A percentile compares a stretch with the other conserved stretches of the same genome.
These are phyloP conservation scores for Andrena trimmerana DNA, from an alignment of 2,888 invertebrate genomes.

Conservation along the genomic window DNA sequence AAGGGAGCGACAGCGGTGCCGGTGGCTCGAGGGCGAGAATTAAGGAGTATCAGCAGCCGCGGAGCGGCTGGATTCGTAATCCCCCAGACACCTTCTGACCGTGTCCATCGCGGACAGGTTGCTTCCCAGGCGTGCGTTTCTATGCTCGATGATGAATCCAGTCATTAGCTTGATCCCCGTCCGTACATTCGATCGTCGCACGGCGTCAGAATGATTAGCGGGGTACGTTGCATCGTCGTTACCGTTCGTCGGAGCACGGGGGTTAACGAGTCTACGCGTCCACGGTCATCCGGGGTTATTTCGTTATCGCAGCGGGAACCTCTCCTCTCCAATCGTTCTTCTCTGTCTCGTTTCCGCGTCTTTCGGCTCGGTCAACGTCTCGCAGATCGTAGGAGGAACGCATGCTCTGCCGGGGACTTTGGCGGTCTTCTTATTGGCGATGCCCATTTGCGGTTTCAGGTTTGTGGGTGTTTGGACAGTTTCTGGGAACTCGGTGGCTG, in stretches of 20 bases:
- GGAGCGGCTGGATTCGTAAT: constrained; percentile 15
- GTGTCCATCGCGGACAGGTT: constrained; percentile 50
- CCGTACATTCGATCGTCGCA: constrained; percentile 62
- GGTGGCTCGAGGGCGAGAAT: not conserved
- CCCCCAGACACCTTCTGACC: constrained; percentile 53
- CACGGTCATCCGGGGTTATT: constrained; percentile 74
- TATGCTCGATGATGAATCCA: constrained; percentile 64
- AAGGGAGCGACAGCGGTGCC: not conserved
- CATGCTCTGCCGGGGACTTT: too few species aligned
- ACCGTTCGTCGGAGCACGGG: constrained; percentile 68
- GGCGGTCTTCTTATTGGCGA: too few species aligned
- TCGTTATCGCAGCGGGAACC: constrained; percentile 73
- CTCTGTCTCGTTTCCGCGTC: constrained; percentile 45
- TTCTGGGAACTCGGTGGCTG: too few species aligned
- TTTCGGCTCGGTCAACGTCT: constrained; percentile 61
- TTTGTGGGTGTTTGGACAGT: too few species aligned
- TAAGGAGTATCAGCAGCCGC: constrained; percentile 5
- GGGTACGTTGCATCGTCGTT: constrained; percentile 62
- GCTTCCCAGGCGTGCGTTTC: constrained; percentile 35
- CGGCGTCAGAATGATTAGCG: constrained; percentile 63
- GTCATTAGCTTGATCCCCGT: constrained; percentile 64
- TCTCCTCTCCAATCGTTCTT: constrained; percentile 22
- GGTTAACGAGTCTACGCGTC: constrained; percentile 75
- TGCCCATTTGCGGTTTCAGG: too few species aligned
- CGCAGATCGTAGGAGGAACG: not conserved